Conservation (phyloP, 1,140 invertebrate genomes). For the Campoletis sonorensis region DNA sequence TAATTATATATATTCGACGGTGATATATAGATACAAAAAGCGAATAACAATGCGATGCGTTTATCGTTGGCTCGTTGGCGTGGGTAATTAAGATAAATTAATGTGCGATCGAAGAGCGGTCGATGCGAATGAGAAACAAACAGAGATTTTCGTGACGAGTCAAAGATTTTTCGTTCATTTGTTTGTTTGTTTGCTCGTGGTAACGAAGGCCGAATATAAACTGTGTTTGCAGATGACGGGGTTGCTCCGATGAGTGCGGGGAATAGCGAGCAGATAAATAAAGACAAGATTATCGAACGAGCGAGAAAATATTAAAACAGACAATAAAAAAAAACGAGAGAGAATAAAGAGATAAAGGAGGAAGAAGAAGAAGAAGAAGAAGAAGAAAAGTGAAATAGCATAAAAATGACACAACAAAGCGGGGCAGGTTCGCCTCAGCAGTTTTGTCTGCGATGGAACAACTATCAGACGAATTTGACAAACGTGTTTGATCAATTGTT, state of each 20-base stretch:
- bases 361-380: neutral
- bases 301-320: neutral
- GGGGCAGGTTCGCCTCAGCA: slow-evolving; percentile 80
- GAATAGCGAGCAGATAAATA: neutral
- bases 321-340: neutral
- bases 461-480: slow-evolving; percentile 93
- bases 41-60: no score
- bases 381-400: neutral
- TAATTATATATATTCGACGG: no score
- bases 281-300: neutral
- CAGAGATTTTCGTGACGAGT: no score
- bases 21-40: no score
- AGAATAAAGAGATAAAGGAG: slow-evolving; percentile 24
- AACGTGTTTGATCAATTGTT: slow-evolving; percentile 94
- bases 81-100: no score
- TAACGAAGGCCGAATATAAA: neutral
- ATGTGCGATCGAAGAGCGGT: neutral
- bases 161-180: no score
- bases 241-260: slow-evolving; percentile 2
- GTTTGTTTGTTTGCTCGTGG: no score
- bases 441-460: slow-evolving; percentile 95
- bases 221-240: slow-evolving; percentile 15
- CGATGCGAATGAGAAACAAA: no score
- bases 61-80: no score
- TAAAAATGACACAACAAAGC: slow-evolving; percentile 74